Evolutionary conservation across 2,113 vertebrate genomes (phyloP), one percentile per base, ranked within the genome.

Genomic region (Petaurus breviceps): DNA sequence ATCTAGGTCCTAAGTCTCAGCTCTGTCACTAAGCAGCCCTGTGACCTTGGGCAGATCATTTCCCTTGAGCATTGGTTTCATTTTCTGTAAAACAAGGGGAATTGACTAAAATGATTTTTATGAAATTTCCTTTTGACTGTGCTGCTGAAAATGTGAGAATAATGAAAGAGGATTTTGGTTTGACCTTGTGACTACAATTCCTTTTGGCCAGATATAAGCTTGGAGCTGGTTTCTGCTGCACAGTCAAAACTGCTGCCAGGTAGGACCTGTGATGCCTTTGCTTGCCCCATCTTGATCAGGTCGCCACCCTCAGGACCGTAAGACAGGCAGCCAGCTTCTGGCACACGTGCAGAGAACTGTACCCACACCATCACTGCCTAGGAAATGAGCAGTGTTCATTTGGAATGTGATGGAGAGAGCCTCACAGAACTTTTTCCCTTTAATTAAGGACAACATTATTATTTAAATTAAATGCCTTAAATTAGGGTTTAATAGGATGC

Each of bases 141-240:
- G 77, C 50, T 50, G 55, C 93, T 46, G 90, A 92, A 77, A 55
- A 90, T 54, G 50, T 37, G 57, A 51, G 90, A 3, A 51, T 92
- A 19, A 0, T 46, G 25, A 77, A 50, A 0, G 0, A 1, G 93
- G 94, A 94, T 22, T 84, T 84, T 84, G 92, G 11, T 96, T 77
- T 84, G 89, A 93, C 92, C 92, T 96, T 95, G 93, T 31, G 95
- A 97, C 28, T 52, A 92, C 90, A 24, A 8, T 95, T 97, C 31
- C 68, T 91, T 0, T 94, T 95, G 89, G n/a, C n/a, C 94, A 52
- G 28, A 8, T 37, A 25, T 1, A 95, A 96, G 90, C 91, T 0
- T 89, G 91, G 93, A 28, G 57, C 61, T 3, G 31, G 24, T 96
- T 97, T 95, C 57, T 96, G 1, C 51, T 96, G 57, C 51, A 0